These are phyloP conservation scores for Brachyhypopomus occidentalis DNA, from an alignment of 2,113 vertebrate genomes.

Conservation along the genomic window DNA sequence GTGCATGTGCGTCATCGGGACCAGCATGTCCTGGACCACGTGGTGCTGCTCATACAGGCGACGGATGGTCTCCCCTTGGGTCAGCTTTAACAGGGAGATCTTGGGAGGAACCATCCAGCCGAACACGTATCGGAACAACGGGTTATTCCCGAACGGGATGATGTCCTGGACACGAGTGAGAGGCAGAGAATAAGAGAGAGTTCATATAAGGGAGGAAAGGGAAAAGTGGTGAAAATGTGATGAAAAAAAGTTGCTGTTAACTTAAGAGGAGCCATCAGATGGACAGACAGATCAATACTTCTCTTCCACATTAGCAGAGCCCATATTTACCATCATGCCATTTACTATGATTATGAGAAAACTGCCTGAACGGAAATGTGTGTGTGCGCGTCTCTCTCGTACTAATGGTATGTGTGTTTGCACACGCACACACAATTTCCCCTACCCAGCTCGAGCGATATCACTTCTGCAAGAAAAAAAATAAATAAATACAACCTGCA, in stretches of 20 bases:
- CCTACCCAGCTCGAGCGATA: constrained; percentile 29
- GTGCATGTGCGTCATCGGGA: constrained; percentile 88
- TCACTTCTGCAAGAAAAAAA: constrained; percentile 39
- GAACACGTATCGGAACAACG: constrained; percentile 88
- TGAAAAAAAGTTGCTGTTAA: neutral
- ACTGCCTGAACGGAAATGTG: constrained; percentile 14
- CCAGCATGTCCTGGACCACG: constrained; percentile 96
- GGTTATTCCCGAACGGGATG: constrained; percentile 96
- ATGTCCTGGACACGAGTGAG: constrained; percentile 83
- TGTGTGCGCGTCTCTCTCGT: neutral
- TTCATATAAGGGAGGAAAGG: neutral
- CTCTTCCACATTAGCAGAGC: neutral
- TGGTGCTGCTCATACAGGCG: constrained; percentile 95
- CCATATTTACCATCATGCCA: constrained; percentile 23
- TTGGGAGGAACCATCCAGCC: constrained; percentile 99
- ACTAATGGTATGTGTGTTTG: neutral
- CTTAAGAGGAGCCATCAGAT: neutral
- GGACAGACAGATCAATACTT: constrained; percentile 16
- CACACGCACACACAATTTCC: neutral
- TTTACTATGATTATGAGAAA: constrained; percentile 27
- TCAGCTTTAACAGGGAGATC: constrained; percentile 95
- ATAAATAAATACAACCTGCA: constrained; percentile 55
- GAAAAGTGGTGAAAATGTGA: neutral
- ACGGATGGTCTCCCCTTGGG: constrained; percentile 93
- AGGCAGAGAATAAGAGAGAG: neutral